Evolutionary conservation across 2,888 invertebrate genomes (phyloP).

Genomic region (Agonopterix subpropinquella): DNA sequence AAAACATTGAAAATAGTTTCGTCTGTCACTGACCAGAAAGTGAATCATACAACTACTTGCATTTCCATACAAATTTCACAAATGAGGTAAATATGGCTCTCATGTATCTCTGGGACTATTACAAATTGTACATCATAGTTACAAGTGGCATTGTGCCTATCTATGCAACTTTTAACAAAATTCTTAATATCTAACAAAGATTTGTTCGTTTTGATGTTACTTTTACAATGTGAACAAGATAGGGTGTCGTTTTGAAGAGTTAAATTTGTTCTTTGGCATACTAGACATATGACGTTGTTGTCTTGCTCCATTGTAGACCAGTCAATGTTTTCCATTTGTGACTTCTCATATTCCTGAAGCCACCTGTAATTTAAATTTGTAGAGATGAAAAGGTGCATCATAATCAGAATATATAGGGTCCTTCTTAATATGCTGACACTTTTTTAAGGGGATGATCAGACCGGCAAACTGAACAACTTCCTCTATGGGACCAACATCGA

Average conservation of each 20-base stretch:
- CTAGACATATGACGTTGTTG: constrained; percentile 65
- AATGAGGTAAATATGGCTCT: constrained; percentile 53
- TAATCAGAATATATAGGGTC: constrained; percentile 2
- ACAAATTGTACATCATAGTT: constrained; percentile 42
- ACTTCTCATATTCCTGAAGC: constrained; percentile 58
- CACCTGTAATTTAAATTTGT: constrained; percentile 37
- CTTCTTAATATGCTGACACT: too few relatives aligned
- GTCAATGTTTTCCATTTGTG: constrained; percentile 48
- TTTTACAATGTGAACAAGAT: constrained; percentile 51
- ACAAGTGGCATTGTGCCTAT: constrained; percentile 43
- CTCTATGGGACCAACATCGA: too few relatives aligned
- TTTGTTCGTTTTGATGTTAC: constrained; percentile 35
- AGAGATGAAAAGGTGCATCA: not conserved
- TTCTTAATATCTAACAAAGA: constrained; percentile 39
- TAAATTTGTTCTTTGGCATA: constrained; percentile 65
- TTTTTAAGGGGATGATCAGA: too few relatives aligned
- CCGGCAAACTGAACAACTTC: too few relatives aligned
- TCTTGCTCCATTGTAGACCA: constrained; percentile 53
- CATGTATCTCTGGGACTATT: constrained; percentile 38
- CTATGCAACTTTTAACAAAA: constrained; percentile 34
- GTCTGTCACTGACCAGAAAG: too few relatives aligned
- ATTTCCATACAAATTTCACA: constrained; percentile 57
- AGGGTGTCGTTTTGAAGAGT: constrained; percentile 23
- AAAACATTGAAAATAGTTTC: too few relatives aligned
- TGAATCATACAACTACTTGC: constrained; percentile 29